These are phyloP conservation scores for Balearica regulorum DNA, from an alignment of 2,797 vertebrate species.

Conservation along the genomic window DNA sequence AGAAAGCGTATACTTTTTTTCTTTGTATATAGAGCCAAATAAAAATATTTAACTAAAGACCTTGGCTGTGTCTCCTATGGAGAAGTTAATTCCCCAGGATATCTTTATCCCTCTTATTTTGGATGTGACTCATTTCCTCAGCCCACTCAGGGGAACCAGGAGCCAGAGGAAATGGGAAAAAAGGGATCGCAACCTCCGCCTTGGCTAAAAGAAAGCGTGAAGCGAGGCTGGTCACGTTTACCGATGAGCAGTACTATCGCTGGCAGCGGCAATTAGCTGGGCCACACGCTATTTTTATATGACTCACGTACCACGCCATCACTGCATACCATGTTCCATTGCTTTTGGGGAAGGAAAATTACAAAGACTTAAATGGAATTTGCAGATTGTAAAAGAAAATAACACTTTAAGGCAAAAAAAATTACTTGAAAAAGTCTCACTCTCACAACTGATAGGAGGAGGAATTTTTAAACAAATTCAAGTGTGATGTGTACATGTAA, in stretches of 20 bases:
- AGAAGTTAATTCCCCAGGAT: background rate
- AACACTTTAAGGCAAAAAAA: background rate
- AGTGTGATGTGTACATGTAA: background rate
- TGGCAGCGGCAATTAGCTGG: background rate
- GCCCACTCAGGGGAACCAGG: background rate
- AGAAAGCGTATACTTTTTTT: background rate
- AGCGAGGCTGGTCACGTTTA: background rate
- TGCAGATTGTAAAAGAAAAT: background rate
- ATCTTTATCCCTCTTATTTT: background rate
- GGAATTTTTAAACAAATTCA: background rate
- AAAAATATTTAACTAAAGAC: background rate
- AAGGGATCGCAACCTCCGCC: background rate
- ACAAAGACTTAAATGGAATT: background rate
- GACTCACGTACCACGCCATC: fast-evolving
- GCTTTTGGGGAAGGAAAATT: background rate
- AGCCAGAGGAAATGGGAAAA: background rate
- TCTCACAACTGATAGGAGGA: background rate
- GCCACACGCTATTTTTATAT: fast-evolving
- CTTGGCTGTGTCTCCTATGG: background rate
- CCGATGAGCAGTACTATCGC: fast-evolving
- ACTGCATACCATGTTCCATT: fast-evolving
- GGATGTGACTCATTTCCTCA: slow-evolving; percentile 24
- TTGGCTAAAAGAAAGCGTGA: background rate
- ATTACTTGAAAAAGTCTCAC: too few relatives aligned
- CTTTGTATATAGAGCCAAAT: background rate